Conservation (phyloP, 1,140 invertebrate genomes). For the Drosophila tsacasi region DNA sequence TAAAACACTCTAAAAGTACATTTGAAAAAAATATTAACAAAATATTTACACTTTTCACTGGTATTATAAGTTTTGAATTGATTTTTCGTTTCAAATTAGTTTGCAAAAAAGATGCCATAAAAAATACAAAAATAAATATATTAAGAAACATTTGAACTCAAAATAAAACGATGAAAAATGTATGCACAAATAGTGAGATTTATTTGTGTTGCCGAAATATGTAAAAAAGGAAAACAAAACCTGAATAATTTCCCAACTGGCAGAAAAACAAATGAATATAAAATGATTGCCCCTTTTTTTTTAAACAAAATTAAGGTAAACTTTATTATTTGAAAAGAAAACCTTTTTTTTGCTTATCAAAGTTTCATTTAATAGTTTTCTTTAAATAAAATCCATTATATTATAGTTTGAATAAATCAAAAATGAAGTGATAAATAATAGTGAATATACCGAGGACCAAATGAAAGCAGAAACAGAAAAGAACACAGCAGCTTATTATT, state of each 20-base stretch:
- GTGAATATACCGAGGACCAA: not conserved
- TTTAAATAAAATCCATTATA: not conserved
- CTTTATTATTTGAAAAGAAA: too few relatives aligned
- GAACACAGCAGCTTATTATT: slow-evolving; percentile 57
- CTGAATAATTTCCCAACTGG: slow-evolving; percentile 4
- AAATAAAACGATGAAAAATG: slow-evolving; percentile 19
- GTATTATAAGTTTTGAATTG: not conserved
- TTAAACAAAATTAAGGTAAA: too few relatives aligned
- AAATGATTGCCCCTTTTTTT: too few relatives aligned
- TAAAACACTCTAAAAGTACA: not conserved
- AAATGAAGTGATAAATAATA: not conserved
- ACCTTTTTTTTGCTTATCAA: too few relatives aligned
- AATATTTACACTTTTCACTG: not conserved
- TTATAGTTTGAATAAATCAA: not conserved
- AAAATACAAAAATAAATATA: slow-evolving; percentile 20
- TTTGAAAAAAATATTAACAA: not conserved
- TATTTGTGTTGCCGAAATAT: slow-evolving; percentile 1
- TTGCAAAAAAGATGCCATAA: not conserved
- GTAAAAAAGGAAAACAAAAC: not conserved
- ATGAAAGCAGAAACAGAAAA: not conserved
- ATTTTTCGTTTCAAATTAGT: not conserved
- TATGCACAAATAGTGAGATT: slow-evolving; percentile 17
- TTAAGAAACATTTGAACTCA: slow-evolving; percentile 21
- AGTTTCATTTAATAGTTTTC: too few relatives aligned
- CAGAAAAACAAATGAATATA: too few relatives aligned